These are phyloP conservation scores for Temnopleurus reevesii DNA, from an alignment of 53 echinoderm and acorn worm species.

Conservation along the genomic window DNA sequence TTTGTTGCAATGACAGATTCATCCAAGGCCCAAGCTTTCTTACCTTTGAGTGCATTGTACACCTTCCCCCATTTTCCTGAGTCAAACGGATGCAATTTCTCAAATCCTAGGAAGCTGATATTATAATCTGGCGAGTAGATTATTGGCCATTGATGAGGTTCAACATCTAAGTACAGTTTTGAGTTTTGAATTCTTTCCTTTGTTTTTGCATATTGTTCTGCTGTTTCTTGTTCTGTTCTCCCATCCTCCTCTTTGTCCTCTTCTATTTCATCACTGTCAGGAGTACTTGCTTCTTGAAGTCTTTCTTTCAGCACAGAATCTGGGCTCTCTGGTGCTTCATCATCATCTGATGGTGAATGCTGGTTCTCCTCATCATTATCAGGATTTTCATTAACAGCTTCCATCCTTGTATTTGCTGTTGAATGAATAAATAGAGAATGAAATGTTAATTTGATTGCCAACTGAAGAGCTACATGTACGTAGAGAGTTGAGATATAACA, in stretches of 20 bases:
- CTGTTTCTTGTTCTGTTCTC: not conserved
- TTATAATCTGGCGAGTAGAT: conserved; percentile 93
- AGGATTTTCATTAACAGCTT: not conserved
- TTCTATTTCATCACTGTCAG: not conserved
- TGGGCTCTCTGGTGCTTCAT: not conserved
- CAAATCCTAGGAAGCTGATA: conserved; percentile 94
- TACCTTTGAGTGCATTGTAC: conserved; percentile 83
- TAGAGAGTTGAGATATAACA: no score
- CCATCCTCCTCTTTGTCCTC: conserved; percentile 29
- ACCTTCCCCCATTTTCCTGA: conserved; percentile 98
- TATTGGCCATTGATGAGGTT: conserved; percentile 87
- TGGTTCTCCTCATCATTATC: not conserved
- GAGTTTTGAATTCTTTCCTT: conserved; percentile 46
- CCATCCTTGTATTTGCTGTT: not conserved
- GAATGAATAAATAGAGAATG: not conserved
- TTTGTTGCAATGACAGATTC: no score
- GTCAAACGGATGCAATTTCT: conserved; percentile 97
- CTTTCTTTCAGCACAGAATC: not conserved
- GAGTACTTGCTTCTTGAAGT: not conserved
- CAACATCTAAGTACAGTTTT: conserved; percentile 70
- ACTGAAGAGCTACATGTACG: not conserved
- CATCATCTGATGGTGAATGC: not conserved
- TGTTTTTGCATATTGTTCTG: not conserved
- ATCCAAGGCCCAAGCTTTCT: no score
- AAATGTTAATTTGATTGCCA: not conserved